A percentile compares a stretch with the other conserved stretches of the same genome.
Evolutionary conservation across 2,113 vertebrate species (phyloP).

Genomic region (Phylloscopus whistleri): DNA sequence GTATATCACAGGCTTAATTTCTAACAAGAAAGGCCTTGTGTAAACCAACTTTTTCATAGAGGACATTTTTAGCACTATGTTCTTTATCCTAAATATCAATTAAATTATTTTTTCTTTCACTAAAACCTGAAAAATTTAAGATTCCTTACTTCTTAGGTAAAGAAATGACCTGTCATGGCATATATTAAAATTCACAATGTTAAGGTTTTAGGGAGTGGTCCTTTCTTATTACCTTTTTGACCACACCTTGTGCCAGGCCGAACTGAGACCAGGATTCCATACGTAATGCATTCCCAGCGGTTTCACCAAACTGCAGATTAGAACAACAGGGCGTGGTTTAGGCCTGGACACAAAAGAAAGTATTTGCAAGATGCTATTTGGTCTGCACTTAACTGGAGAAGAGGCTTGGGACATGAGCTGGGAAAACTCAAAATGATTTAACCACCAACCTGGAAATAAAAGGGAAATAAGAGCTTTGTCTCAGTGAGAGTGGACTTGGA

Average conservation of each 20-base stretch:
- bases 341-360: neutral
- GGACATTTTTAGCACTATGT: neutral
- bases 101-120: neutral
- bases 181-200: neutral
- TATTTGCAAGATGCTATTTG: neutral
- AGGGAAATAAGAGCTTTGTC: neutral
- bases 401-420: neutral
- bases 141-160: neutral
- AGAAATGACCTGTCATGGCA: neutral
- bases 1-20: neutral
- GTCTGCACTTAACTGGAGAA: neutral
- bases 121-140: neutral
- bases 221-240: neutral
- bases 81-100: neutral
- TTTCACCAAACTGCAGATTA: neutral
- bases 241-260: neutral
- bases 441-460: neutral
- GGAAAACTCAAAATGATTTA: neutral
- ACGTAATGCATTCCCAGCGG: neutral
- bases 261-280: neutral
- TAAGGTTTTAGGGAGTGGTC: neutral
- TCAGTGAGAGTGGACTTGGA: neutral
- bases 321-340: neutral
- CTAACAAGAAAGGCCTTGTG: neutral
- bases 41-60: neutral